Conservation (phyloP, 2,113 vertebrate genomes). For the Cyphomyrus discorhynchus region DNA sequence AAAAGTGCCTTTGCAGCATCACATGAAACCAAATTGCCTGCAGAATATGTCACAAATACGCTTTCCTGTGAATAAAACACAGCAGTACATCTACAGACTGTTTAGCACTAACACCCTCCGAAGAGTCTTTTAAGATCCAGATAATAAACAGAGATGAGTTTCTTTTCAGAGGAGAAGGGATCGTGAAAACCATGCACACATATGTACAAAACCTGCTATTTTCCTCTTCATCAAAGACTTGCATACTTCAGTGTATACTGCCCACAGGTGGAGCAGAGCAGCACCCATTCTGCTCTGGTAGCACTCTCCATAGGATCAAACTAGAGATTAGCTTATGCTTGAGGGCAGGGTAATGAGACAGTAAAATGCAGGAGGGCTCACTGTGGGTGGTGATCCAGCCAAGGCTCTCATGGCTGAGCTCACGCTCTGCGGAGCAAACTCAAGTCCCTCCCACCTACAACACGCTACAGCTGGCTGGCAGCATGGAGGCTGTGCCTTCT, state of each 20-base stretch:
- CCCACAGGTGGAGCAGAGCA: constrained; percentile 13
- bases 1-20: background rate
- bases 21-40: background rate
- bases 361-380: background rate
- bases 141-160: background rate
- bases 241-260: background rate
- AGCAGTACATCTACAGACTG: background rate
- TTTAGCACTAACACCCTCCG: background rate
- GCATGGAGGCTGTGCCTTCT: background rate
- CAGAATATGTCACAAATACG: background rate
- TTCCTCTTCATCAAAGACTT: background rate
- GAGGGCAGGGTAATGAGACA: background rate
- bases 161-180: background rate
- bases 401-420: background rate
- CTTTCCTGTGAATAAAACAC: background rate
- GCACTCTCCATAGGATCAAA: background rate
- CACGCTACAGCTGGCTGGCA: background rate
- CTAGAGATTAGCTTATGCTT: background rate
- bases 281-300: background rate
- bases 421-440: background rate
- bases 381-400: constrained; percentile 29
- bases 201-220: background rate
- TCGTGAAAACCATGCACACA: background rate
- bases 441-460: background rate
- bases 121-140: background rate